Conservation (phyloP, 2,113 vertebrate species). For the Ceyx melanurus region DNA sequence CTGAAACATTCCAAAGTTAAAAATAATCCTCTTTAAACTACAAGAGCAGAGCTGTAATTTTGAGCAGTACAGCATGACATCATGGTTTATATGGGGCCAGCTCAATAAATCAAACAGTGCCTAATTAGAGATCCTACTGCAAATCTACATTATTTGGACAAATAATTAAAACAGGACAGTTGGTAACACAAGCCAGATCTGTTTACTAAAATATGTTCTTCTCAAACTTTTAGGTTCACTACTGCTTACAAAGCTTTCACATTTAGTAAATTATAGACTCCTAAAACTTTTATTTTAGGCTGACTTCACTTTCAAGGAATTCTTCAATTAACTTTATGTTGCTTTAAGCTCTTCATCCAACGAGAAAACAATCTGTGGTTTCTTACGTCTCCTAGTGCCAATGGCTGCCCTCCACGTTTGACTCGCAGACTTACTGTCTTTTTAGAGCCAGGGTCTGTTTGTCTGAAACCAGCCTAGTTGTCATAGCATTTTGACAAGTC, state of each 20-base stretch:
- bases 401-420: conserved; percentile 77
- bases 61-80: conserved; percentile 78
- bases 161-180: conserved; percentile 75
- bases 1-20: conserved; percentile 66
- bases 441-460: conserved; percentile 72
- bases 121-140: conserved; percentile 80
- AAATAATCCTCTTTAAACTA: conserved; percentile 76
- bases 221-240: conserved; percentile 70
- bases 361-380: conserved; percentile 80
- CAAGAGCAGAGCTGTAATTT: conserved; percentile 78
- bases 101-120: conserved; percentile 77
- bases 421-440: conserved; percentile 73
- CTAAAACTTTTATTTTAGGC: conserved; percentile 73
- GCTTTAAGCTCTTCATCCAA: conserved; percentile 78
- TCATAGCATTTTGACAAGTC: conserved; percentile 76
- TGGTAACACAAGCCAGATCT: conserved; percentile 76
- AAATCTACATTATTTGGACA: conserved; percentile 74
- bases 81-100: conserved; percentile 79
- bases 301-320: conserved; percentile 86
- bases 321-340: conserved; percentile 84
- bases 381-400: conserved; percentile 71
- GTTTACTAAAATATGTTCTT: conserved; percentile 76
- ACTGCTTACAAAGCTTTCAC: conserved; percentile 72
- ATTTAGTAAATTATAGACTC: conserved; percentile 76
- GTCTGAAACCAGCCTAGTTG: conserved; percentile 69